Conservation (phyloP, 2,113 vertebrate genomes). For the Alouatta palliata region DNA sequence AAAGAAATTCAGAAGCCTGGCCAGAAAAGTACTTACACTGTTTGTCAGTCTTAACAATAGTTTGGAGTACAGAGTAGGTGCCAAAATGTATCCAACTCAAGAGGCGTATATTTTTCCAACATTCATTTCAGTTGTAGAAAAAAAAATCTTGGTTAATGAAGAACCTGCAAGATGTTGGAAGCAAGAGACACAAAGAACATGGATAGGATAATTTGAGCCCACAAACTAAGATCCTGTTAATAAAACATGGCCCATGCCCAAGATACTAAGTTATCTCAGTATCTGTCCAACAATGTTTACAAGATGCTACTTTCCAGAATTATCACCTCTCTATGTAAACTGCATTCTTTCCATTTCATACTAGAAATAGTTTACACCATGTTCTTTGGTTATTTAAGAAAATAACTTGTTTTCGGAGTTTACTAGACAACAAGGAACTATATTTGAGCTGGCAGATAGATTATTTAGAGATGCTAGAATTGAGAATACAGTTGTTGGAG, state of each 20-base stretch:
- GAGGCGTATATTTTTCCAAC: not conserved
- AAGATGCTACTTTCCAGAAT: not conserved
- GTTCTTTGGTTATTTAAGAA: not conserved
- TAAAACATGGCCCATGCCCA: not conserved
- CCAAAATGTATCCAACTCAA: not conserved
- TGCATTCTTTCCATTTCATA: not conserved
- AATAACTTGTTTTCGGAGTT: not conserved
- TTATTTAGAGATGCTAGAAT: not conserved
- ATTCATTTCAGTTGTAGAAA: not conserved
- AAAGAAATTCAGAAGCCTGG: not conserved
- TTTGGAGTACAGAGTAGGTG: not conserved
- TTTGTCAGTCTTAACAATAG: not conserved
- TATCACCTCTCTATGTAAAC: not conserved
- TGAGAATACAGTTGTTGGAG: not conserved
- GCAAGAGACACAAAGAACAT: not conserved
- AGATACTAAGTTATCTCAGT: not conserved
- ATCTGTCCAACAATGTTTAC: not conserved
- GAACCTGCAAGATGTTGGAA: not conserved
- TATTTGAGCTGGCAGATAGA: too few relatives aligned
- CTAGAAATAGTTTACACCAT: not conserved
- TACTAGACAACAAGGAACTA: not conserved
- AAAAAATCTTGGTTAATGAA: not conserved
- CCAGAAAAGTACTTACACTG: too few relatives aligned
- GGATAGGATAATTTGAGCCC: not conserved
- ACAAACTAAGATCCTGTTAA: not conserved